Base-by-base conservation (phyloP, 2,797 vertebrate genomes). In the Fratercula arctica region DNA sequence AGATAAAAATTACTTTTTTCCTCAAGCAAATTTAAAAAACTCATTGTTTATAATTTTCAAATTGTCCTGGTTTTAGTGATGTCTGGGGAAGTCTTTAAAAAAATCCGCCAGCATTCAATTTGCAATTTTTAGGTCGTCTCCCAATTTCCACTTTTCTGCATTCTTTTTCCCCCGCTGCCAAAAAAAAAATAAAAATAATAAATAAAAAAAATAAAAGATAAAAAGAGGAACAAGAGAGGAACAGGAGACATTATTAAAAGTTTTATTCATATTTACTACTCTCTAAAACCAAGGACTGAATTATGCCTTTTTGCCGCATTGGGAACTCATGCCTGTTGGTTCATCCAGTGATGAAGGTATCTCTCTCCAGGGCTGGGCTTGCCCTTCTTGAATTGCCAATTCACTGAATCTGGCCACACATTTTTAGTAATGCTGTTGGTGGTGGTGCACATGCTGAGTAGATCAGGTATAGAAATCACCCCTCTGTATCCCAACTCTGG, bases 71-170 rank as follows among this genome's bases (percentile, higher is more conserved):
- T 4, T 90, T 90, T 61, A 79, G 11, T 29, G 54, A 37, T 89
- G 70, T 68, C 37, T 90, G 45, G 20, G 50, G 29, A 93, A 89
- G 10, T 29, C 43, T 92, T 85, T 67, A 39, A 68, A 93, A 79
- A 79, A 79, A 56, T 15, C 24, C 26, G 37, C 73, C 74, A 74
- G 43, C 11, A 43, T 84, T 73, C 39, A 24, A 33, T 51, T 48
- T 66, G 13, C 33, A 67, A 16, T 88, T 94, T 70, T 64, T 46
- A 37, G 39, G 15, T 72, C 37, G 14, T 77, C 72, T 67, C 66
- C 72, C n/a, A 45, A n/a, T 69, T 83, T 33, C 68, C 69, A 10
- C 23, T 81, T 81, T 90, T 41, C 66, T 69, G 3, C 28, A 28
- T 79, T 76, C 11, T 16, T 79, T 23, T 85, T 80, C 53, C 24